A percentile compares a stretch with the other conserved stretches of the same genome.
Evolutionary conservation across 1,140 invertebrate genomes (phyloP).

Genomic region (Hyles vespertilio): DNA sequence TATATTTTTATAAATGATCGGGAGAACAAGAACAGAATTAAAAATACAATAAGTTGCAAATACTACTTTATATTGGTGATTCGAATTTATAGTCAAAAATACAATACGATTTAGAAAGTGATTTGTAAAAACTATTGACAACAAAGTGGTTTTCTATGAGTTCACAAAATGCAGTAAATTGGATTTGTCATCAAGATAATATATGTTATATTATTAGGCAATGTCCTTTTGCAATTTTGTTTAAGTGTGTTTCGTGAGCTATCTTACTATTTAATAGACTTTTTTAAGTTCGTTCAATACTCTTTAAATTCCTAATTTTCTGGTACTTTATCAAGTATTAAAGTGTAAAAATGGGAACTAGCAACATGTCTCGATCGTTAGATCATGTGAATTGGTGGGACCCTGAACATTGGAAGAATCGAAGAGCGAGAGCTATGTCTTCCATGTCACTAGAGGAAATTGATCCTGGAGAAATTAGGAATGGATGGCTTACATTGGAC

Average conservation of each 20-base stretch:
- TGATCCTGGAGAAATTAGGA: slow-evolving; percentile 53
- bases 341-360: slow-evolving; percentile 29
- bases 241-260: background rate
- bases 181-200: no score
- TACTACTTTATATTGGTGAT: no score
- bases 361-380: slow-evolving; percentile 35
- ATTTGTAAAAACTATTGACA: no score
- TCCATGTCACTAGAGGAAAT: slow-evolving; percentile 42
- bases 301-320: background rate
- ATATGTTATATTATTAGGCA: no score
- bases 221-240: no score
- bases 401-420: slow-evolving; percentile 38
- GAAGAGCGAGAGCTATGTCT: slow-evolving; percentile 24
- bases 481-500: slow-evolving; percentile 54
- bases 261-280: background rate
- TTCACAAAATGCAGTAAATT: no score
- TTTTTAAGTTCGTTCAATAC: background rate
- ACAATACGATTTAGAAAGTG: no score
- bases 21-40: no score
- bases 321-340: background rate
- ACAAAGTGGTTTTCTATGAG: no score
- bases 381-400: slow-evolving; percentile 60
- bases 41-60: no score
- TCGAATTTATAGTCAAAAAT: no score
- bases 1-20: no score